Evolutionary conservation across 1,140 invertebrate species (phyloP), one percentile per base, ranked within the genome.

Genomic region (Mercenaria mercenaria): DNA sequence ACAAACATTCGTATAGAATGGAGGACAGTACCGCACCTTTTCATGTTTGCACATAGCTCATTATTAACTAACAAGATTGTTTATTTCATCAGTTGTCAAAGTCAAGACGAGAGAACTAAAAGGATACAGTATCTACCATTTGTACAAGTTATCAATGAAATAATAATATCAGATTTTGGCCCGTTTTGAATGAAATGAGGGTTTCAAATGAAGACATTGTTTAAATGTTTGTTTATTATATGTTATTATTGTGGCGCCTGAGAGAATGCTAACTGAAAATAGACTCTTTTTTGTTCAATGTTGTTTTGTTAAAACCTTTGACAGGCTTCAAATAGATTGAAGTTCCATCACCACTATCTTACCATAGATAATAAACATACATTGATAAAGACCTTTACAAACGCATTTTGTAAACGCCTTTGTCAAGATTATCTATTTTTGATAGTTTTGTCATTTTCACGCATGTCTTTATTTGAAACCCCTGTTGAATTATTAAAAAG

Each of bases 1-100:
- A 67, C 61, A 67, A 4, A 72, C 67, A 72, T 72, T 37, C 67
- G 20, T n/a, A 72, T 39, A 37, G 67, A 72, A 72, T 72, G 67
- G 4, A 72, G 34, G 67, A 72, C 32, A 72, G 20, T 1, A 37
- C 1, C 23, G 15, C 11, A 10, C n/a, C 15, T 26, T 26, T 39
- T 72, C 37, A 39, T 20, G 20, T n/a, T 23, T 72, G 67, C 39
- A 72, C n/a, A 39, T 72, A 39, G n/a, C 6, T 15, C 67, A 72
- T 72, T 34, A 72, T 39, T 8, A 39, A 72, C 32, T 72, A 39
- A 72, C 67, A 67, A 67, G 32, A 32, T 41, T 72, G 18, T 72
- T 20, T 72, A 72, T 8, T 4, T 39, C 34, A 23, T 29, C 15
- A 29, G 4, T 20, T 23, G n/a, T 4, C 29, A 13, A 39, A 23